A percentile compares a stretch with the other conserved stretches of the same genome.
These are phyloP conservation scores for Agriopis leucophaearia DNA, from an alignment of 2,888 invertebrate species.

Conservation along the genomic window DNA sequence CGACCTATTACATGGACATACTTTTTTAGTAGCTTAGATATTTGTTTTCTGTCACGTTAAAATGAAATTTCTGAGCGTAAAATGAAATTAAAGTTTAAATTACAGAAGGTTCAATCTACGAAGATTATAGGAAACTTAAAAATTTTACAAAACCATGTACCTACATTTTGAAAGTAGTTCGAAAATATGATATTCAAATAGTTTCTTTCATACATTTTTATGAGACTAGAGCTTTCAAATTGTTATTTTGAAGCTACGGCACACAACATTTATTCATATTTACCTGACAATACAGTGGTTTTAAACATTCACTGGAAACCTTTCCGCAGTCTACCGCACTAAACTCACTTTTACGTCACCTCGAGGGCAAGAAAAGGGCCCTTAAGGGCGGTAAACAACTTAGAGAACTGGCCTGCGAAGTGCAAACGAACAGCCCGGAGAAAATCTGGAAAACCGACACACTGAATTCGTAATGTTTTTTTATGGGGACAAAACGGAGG, in stretches of 20 bases:
- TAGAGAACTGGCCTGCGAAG: slow-evolving; percentile 34
- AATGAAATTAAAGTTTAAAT: too few relatives aligned
- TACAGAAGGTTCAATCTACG: neutral
- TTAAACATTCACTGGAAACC: slow-evolving; percentile 26
- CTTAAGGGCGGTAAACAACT: slow-evolving; percentile 40
- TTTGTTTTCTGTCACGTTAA: neutral
- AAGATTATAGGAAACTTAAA: too few relatives aligned
- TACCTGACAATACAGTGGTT: slow-evolving; percentile 13
- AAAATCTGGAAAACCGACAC: slow-evolving; percentile 35
- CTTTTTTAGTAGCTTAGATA: neutral
- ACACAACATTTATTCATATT: slow-evolving; percentile 22
- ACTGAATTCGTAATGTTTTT: slow-evolving; percentile 37
- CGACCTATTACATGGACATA: too few relatives aligned
- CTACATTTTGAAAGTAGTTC: too few relatives aligned
- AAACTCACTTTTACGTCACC: slow-evolving; percentile 37
- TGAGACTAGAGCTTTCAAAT: neutral
- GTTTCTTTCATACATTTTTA: too few relatives aligned
- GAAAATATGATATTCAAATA: too few relatives aligned
- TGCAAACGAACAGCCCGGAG: slow-evolving; percentile 32
- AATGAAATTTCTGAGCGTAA: too few relatives aligned
- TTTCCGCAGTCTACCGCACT: slow-evolving; percentile 29
- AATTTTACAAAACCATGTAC: too few relatives aligned
- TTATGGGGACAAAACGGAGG: slow-evolving; percentile 26
- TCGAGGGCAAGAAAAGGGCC: slow-evolving; percentile 29
- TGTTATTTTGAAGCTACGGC: neutral